Percentiles rank a stretch among this genome's conserved stretches.
Conservation (phyloP, 1,140 invertebrate genomes). For the Drosophila sproati region DNA sequence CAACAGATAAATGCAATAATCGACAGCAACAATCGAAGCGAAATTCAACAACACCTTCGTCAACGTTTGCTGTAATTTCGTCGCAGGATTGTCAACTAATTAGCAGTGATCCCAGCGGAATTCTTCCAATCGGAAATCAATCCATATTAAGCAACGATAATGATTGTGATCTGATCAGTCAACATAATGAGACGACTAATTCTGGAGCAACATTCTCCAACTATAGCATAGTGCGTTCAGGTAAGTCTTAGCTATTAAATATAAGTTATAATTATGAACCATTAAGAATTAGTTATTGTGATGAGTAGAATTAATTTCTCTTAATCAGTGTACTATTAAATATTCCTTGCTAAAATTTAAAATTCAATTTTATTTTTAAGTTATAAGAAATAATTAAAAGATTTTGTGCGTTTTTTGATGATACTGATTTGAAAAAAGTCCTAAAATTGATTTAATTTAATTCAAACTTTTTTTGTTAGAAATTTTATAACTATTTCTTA, state of each 20-base stretch:
- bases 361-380: too few relatives aligned
- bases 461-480: too few relatives aligned
- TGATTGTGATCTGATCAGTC: constrained; percentile 4
- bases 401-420: too few relatives aligned
- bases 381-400: too few relatives aligned
- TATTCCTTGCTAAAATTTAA: too few relatives aligned
- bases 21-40: background rate
- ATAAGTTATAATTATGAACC: too few relatives aligned
- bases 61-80: constrained; percentile 3
- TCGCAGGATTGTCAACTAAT: constrained; percentile 4
- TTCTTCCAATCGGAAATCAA: constrained; percentile 32
- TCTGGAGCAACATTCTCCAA: constrained; percentile 8
- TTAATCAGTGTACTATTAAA: too few relatives aligned
- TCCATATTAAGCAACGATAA: constrained; percentile 20
- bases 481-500: too few relatives aligned
- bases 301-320: too few relatives aligned
- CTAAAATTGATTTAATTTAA: too few relatives aligned
- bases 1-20: background rate
- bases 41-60: background rate
- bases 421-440: too few relatives aligned
- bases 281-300: too few relatives aligned
- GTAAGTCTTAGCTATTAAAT: background rate
- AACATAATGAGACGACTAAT: constrained; percentile 5
- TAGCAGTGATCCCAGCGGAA: background rate
- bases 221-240: constrained; percentile 11